Evolutionary conservation across 2,888 invertebrate species (phyloP), one percentile per base, ranked within the genome.

Genomic region (Odontomyia ornata): DNA sequence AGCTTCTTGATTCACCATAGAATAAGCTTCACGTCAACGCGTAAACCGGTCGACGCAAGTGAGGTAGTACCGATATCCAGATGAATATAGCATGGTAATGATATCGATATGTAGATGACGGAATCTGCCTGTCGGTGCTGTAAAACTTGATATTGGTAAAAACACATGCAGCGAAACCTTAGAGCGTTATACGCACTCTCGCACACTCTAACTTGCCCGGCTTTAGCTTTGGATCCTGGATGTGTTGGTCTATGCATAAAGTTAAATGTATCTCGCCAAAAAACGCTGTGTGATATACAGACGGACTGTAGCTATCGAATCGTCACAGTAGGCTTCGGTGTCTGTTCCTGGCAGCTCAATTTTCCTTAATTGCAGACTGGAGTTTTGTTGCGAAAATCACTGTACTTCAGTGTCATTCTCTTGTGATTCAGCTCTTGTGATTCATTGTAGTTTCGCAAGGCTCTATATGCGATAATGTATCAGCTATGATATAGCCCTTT

Each of bases 271-370:
- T 13, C 1, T 11, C 43, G 21, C 13, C 67, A 18, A 13, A 65
- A 27, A n/a, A 7, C 0, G 5, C 1, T 27, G 1, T 0, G 64
- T 28, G 77, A 79, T 83, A 83, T 9, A 76, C 36, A 57, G 76
- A 28, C 71, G 30, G 15, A n/a, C 56, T 46, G 1, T 1, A 5
- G 18, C 30, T 0, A 36, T 62, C 3, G 47, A 43, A 4, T 13
- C 27, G 2, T 77, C 64, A 27, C 77, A 77, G 27, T 25, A 62
- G 0, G 47, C 28, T 18, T 52, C 52, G 15, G 13, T 4, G 52
- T 52, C 52, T 18, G 15, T 11, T 9, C 52, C 52, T 52, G 52
- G 52, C 18, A 52, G 52, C 52, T 52, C 36, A 5, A 36, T 36
- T 36, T 36, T 52, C 18, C 13, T 52, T 52, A n/a, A 15, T 52